A percentile compares a stretch with the other conserved stretches of the same genome.
These are phyloP conservation scores for Siniperca obscura DNA, from an alignment of 2,797 vertebrate genomes.

Conservation along the genomic window DNA sequence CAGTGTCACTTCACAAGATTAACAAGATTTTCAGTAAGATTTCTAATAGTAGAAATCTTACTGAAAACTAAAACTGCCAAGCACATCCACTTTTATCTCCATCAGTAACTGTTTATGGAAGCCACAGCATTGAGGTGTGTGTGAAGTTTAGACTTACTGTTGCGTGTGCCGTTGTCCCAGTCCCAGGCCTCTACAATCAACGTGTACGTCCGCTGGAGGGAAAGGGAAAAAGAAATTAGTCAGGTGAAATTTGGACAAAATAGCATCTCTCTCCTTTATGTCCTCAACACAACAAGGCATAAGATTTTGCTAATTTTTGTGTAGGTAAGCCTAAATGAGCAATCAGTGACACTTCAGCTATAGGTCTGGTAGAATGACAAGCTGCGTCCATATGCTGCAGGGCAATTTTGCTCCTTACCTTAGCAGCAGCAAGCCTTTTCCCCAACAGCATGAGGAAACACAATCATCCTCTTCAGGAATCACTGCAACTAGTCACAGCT, in stretches of 20 bases:
- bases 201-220: constrained; percentile 91
- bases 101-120: background rate
- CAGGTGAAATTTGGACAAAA: constrained; percentile 8
- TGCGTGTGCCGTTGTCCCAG: constrained; percentile 93
- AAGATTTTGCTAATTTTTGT: background rate
- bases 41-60: background rate
- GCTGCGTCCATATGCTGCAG: background rate
- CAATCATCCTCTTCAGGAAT: background rate
- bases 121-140: background rate
- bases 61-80: background rate
- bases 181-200: constrained; percentile 95
- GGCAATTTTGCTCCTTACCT: background rate
- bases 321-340: background rate
- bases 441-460: background rate
- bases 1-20: background rate
- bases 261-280: background rate
- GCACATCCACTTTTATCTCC: too few relatives aligned
- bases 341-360: background rate
- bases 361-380: background rate
- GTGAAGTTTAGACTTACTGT: constrained; percentile 86
- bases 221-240: constrained; percentile 18
- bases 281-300: background rate
- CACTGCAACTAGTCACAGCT: background rate
- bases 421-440: background rate
- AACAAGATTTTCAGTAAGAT: background rate